Evolutionary conservation across 1,140 invertebrate genomes (phyloP).

Genomic region (Brachionus plicatilis): DNA sequence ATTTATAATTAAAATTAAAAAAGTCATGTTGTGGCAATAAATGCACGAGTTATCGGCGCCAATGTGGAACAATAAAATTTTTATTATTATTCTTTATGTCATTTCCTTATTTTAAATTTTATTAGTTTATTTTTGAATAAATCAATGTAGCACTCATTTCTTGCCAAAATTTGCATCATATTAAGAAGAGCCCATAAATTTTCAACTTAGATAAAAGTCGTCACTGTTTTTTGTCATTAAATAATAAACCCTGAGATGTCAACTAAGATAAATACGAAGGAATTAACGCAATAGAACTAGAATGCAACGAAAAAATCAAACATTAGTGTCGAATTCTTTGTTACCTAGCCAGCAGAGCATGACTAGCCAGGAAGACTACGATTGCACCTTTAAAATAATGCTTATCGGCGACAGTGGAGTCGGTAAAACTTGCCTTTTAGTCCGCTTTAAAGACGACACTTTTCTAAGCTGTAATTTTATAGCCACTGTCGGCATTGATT

Average conservation of each 20-base stretch:
- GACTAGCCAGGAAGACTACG: slow-evolving; percentile 61
- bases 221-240: background rate
- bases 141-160: background rate
- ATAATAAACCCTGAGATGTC: background rate
- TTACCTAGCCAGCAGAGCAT: background rate
- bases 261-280: background rate
- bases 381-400: slow-evolving; percentile 90
- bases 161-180: background rate
- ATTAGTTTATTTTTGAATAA: background rate
- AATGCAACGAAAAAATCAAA: slow-evolving; percentile 29
- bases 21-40: slow-evolving; percentile 18
- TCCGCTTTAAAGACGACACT: slow-evolving; percentile 89
- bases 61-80: background rate
- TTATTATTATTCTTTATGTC: background rate
- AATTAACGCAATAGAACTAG: background rate
- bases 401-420: slow-evolving; percentile 86
- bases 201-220: background rate
- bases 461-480: slow-evolving; percentile 58
- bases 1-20: background rate
- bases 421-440: slow-evolving; percentile 87
- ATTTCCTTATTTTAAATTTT: background rate
- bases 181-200: background rate
- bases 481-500: slow-evolving; percentile 56
- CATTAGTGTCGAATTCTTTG: background rate
- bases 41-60: background rate